Evolutionary conservation across 2,888 invertebrate species (phyloP).

Genomic region (Cataglyphis altisquamis): DNA sequence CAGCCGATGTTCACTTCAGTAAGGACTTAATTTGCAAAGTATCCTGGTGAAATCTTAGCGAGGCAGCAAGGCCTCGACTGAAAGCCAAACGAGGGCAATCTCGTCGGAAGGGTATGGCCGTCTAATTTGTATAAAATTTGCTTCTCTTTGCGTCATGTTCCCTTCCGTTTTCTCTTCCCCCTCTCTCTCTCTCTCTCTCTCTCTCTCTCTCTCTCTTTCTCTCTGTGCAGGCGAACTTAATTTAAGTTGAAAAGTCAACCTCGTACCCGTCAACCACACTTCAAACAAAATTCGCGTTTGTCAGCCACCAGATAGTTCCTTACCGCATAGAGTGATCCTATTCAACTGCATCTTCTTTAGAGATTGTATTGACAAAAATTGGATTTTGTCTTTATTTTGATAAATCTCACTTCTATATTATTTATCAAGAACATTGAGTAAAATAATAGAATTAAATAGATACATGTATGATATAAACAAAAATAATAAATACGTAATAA

Average conservation of each 20-base stretch:
- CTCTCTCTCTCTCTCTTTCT: not conserved
- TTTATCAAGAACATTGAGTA: not conserved
- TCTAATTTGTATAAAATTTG: constrained; percentile 80
- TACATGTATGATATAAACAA: not conserved
- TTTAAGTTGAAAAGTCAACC: constrained; percentile 81
- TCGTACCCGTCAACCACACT: constrained; percentile 56
- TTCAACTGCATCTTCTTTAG: not conserved
- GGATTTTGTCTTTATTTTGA: not conserved
- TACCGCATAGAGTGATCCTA: constrained; percentile 5
- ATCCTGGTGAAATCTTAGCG: constrained; percentile 68
- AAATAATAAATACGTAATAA: not conserved
- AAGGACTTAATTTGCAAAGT: constrained; percentile 74
- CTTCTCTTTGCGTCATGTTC: constrained; percentile 58
- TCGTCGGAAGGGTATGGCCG: constrained; percentile 48
- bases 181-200: not conserved
- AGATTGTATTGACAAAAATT: not conserved
- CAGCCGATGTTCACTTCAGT: constrained; percentile 66
- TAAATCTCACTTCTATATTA: not conserved
- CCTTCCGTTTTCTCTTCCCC: not conserved
- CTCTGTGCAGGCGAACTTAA: constrained; percentile 73
- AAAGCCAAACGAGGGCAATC: constrained; percentile 46
- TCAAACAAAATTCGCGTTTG: constrained; percentile 63
- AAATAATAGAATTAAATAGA: not conserved
- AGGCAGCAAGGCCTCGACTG: constrained; percentile 35
- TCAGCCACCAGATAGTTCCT: constrained; percentile 19